Percentiles rank a stretch among this genome's conserved stretches.
These are phyloP conservation scores for Lathronympha strigana DNA, from an alignment of 2,888 invertebrate genomes.

Conservation along the genomic window DNA sequence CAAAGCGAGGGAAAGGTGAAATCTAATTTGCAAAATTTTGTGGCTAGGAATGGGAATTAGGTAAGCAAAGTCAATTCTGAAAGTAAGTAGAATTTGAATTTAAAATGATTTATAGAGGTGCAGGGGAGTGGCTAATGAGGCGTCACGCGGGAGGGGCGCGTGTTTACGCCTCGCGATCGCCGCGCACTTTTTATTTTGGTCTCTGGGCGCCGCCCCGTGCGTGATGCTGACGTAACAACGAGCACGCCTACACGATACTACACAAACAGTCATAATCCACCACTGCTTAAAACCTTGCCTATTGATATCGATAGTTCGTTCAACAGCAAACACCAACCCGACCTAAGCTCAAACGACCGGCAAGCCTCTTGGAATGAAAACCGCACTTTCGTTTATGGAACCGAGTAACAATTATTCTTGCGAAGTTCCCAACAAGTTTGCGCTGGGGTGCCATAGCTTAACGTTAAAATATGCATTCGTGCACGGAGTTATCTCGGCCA, in stretches of 20 bases:
- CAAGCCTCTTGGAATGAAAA: constrained; percentile 46
- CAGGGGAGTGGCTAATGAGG: constrained; percentile 83
- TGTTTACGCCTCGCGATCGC: constrained; percentile 72
- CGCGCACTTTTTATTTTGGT: constrained; percentile 66
- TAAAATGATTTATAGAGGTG: constrained; percentile 83
- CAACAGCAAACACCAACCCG: constrained; percentile 32
- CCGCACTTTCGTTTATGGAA: constrained; percentile 55
- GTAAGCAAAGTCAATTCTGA: constrained; percentile 81
- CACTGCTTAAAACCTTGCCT: constrained; percentile 16
- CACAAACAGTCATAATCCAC: constrained; percentile 34
- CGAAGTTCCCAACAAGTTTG: constrained; percentile 75
- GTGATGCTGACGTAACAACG: constrained; percentile 59
- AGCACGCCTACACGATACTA: constrained; percentile 59
- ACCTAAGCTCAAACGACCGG: constrained; percentile 45
- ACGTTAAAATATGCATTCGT: constrained; percentile 80
- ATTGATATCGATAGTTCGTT: constrained; percentile 18
- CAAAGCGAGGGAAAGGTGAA: constrained; percentile 68
- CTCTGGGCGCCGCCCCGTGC: constrained; percentile 63
- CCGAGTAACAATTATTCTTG: constrained; percentile 73
- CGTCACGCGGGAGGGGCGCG: constrained; percentile 81
- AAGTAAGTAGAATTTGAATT: constrained; percentile 83
- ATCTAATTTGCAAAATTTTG: constrained; percentile 80
- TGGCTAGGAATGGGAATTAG: constrained; percentile 75
- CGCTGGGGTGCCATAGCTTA: constrained; percentile 70
- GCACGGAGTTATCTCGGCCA: constrained; percentile 73